Base-by-base conservation (phyloP, 2,113 vertebrate genomes). In the Platycercus adscitus region DNA sequence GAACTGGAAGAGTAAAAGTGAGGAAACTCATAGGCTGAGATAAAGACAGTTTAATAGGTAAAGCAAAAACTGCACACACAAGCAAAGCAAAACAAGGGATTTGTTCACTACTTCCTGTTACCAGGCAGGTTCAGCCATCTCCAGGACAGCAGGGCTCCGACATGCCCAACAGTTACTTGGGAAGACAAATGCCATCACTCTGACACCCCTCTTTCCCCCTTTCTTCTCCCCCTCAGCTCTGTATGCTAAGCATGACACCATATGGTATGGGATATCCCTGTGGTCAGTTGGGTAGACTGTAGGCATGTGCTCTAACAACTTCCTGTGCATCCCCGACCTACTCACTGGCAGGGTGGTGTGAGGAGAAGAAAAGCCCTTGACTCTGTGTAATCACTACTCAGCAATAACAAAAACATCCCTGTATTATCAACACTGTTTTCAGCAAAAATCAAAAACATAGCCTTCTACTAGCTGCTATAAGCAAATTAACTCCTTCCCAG, bases 111-210 rank as follows among this genome's bases (percentile, higher is more conserved):
- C 14, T 68, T 68, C 29, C 46, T 12, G 9, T 41, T n/a, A 26
- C 12, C 53, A 61, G 29, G 24, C 63, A 75, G 68, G 29, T 61
- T 91, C 21, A 37, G 41, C 25, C 46, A 24, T 75, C 25, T 47
- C 61, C 80, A 35, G n/a, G 53, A 68, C 41, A 81, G 20, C n/a
- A 61, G 20, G 6, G 14, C 29, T 73, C 41, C 17, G 13, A 43
- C 4, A 13, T 5, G 1, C 29, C 25, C 53, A 53, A 33, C 6
- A 12, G 52, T 53, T n/a, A 19, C 61, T 81, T 68, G 46, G n/a
- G 29, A 53, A 47, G 17, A 68, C 25, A 61, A 61, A 53, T 0
- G 0, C 17, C 24, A 5, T 61, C 53, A 31, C 11, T 61, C 29
- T 46, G 24, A 28, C 56, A 35, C 56, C 33, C 33, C 21, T 12